Base-by-base conservation (phyloP, 2,113 vertebrate species). In the Larimichthys crocea region DNA sequence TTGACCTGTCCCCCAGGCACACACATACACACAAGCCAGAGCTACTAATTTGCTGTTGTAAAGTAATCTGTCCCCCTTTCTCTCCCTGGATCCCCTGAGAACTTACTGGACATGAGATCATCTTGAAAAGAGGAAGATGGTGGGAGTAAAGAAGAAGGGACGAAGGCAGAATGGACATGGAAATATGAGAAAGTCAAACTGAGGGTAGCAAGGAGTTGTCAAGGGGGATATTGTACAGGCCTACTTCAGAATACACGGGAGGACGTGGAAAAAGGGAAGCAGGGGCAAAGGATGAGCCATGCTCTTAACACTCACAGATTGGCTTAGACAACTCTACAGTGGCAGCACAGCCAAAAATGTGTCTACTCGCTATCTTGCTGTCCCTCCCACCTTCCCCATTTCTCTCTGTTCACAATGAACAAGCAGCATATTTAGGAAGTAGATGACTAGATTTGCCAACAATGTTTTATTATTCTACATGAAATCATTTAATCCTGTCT, bases 41-140 rank as follows among this genome's bases (percentile, higher is more conserved):
- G 76, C 77, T 80, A 88, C 84, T 85, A 74, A 87, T 88, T 85
- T 88, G 73, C 74, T 78, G 75, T 80, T 88, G 84, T 87, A 87
- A 89, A 82, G 67, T 67, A 86, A 91, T 89, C 73, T 76, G 74
- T 79, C 70, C 75, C 86, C 66, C 44, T 84, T 79, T 84, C 63
- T 65, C 48, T 82, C 55, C 50, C 19, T 5, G 44, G 35, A 22
- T 81, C 76, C 74, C 61, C 20, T 35, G 62, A 80, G 83, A 83
- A 22, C 80, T 65, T 52, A 75, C 48, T 82, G 83, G 85, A 89
- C 86, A 83, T 90, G 85, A 90, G 73, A 80, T 89, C 77, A 86
- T 90, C 59, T 64, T 75, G 59, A 76, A 73, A 53, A 76, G 70
- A 56, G 22, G 59, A 69, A 63, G 55, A 68, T 20, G 3, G 40